Evolutionary conservation across 2,888 invertebrate species (phyloP).

Genomic region (Abrostola tripartita): DNA sequence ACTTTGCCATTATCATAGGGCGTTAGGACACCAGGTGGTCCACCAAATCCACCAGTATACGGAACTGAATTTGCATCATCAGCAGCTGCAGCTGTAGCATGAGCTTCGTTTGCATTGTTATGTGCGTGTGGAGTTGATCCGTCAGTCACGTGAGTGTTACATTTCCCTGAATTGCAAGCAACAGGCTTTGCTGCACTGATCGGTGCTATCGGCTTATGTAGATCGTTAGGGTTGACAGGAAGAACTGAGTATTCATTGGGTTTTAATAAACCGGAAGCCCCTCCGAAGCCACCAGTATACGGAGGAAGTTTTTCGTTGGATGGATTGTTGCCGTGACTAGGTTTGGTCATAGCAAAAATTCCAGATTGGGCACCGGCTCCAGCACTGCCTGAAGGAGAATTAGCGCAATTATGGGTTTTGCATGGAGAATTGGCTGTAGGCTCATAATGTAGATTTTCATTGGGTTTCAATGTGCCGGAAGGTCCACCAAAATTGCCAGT

Average conservation of each 20-base stretch:
- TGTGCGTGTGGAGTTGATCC: slow-evolving; percentile 17
- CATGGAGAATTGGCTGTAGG: slow-evolving; percentile 51
- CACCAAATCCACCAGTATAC: slow-evolving; percentile 82
- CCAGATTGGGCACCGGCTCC: slow-evolving; percentile 25
- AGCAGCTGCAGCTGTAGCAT: slow-evolving; percentile 56
- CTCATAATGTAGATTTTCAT: slow-evolving; percentile 34
- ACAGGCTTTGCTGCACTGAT: slow-evolving; percentile 31
- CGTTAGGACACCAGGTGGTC: slow-evolving; percentile 79
- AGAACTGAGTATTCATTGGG: slow-evolving; percentile 62
- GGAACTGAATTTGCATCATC: slow-evolving; percentile 68
- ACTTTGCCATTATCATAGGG: slow-evolving; percentile 75
- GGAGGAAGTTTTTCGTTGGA: slow-evolving; percentile 39
- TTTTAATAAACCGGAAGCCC: slow-evolving; percentile 68
- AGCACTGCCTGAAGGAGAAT: slow-evolving; percentile 9
- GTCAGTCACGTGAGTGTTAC: slow-evolving; percentile 33
- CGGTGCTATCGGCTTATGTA: slow-evolving; percentile 23
- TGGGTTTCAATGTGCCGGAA: slow-evolving; percentile 25
- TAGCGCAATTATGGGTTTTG: slow-evolving; percentile 32
- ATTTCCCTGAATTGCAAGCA: slow-evolving; percentile 57
- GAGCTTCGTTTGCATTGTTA: slow-evolving; percentile 31
- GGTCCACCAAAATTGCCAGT: slow-evolving; percentile 25
- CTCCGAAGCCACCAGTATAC: slow-evolving; percentile 70
- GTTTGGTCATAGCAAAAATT: slow-evolving; percentile 18
- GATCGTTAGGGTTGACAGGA: not conserved
- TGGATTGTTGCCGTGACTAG: slow-evolving; percentile 11